Evolutionary conservation across 1,140 invertebrate species (phyloP).

Genomic region (Drosophila watanabei): DNA sequence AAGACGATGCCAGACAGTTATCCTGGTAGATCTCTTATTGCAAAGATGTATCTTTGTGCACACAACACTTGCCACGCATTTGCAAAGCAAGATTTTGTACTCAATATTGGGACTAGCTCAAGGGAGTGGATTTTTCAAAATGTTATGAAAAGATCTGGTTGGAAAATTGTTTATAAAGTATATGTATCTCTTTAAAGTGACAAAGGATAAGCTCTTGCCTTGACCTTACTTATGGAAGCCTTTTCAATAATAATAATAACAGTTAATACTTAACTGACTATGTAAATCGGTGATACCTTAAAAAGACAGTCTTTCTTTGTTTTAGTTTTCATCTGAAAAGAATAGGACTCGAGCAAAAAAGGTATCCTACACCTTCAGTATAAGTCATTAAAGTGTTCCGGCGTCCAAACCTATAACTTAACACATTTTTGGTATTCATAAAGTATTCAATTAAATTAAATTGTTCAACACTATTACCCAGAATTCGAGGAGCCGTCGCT

Average conservation of each 20-base stretch:
- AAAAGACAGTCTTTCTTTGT: not conserved
- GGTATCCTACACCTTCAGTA: no score
- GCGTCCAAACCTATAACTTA: not conserved
- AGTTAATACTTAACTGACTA: not conserved
- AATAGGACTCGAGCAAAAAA: no score
- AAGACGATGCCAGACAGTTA: constrained; percentile 2
- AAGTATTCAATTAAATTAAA: not conserved
- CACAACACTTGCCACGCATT: constrained; percentile 46
- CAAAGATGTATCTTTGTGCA: constrained; percentile 11
- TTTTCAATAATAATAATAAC: not conserved
- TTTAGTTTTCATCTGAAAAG: not conserved
- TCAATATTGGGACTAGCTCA: constrained; percentile 12
- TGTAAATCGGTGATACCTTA: not conserved
- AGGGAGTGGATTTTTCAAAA: not conserved
- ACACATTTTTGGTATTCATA: not conserved
- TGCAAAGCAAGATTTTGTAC: constrained; percentile 52
- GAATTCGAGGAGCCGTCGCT: not conserved
- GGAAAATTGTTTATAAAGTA: not conserved
- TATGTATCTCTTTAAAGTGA: not conserved
- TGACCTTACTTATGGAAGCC: not conserved
- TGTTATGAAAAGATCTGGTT: constrained; percentile 4
- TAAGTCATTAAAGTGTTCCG: not conserved
- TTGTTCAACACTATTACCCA: not conserved
- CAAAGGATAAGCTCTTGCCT: not conserved
- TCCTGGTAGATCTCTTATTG: constrained; percentile 8